These are phyloP conservation scores for Chloropsis cyanopogon DNA, from an alignment of 2,113 vertebrate species.

Conservation along the genomic window DNA sequence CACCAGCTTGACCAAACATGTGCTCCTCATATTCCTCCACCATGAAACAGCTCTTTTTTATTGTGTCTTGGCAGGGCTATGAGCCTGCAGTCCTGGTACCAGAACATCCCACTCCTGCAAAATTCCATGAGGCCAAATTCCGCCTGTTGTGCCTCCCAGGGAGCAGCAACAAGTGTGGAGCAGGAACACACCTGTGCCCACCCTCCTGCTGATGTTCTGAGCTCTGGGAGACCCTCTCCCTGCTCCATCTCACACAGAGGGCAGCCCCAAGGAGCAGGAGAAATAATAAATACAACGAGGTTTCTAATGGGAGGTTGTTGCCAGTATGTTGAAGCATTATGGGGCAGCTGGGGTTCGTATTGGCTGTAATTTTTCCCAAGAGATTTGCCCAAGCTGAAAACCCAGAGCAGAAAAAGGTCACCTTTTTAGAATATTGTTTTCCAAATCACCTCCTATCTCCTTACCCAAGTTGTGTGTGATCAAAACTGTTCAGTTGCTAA, in stretches of 20 bases:
- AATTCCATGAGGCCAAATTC: background rate
- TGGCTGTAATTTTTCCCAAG: background rate
- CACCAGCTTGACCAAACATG: constrained; percentile 34
- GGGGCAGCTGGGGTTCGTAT: background rate
- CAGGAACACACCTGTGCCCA: background rate
- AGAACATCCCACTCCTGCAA: background rate
- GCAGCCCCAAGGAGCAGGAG: background rate
- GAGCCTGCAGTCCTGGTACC: background rate
- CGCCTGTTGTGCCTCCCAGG: fast-evolving
- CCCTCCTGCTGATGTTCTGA: background rate
- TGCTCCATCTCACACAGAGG: background rate
- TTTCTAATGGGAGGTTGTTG: background rate
- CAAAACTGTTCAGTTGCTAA: background rate
- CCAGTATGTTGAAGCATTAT: background rate
- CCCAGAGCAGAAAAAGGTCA: background rate
- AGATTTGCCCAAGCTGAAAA: background rate
- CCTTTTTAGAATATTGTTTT: background rate
- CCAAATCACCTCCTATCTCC: background rate
- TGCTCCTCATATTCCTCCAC: constrained; percentile 35
- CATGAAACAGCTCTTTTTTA: constrained; percentile 31
- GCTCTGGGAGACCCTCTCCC: background rate
- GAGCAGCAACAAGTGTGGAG: background rate
- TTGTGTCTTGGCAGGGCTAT: background rate
- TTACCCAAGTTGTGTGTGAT: background rate
- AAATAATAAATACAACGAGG: background rate